phyloP scores from a whole-genome alignment of 2,888 invertebrate species.

The Pemphredon lugubris region DNA sequence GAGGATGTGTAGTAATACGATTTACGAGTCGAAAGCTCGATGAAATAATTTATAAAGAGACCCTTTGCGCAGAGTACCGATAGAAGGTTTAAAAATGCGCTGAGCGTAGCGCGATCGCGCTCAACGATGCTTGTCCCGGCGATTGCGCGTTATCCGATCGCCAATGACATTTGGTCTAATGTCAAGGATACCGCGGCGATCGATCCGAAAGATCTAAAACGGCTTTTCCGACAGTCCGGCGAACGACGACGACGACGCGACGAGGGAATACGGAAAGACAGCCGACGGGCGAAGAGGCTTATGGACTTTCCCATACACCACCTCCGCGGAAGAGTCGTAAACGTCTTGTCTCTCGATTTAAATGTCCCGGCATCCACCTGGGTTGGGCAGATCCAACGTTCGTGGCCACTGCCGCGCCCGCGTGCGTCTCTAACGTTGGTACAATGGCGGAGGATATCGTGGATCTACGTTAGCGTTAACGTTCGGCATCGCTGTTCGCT shows the following conservation, averaged over 20 bases:
- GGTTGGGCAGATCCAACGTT: slow-evolving; percentile 66
- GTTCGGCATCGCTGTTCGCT: no score
- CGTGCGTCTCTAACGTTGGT: slow-evolving; percentile 34
- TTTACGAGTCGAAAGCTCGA: no score
- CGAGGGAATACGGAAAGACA: neutral
- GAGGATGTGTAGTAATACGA: no score
- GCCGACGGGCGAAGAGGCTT: slow-evolving; percentile 42
- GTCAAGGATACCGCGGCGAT: slow-evolving; percentile 35
- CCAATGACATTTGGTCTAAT: slow-evolving; percentile 37
- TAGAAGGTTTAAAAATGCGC: no score
- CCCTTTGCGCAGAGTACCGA: no score
- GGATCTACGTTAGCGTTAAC: neutral
- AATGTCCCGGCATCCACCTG: slow-evolving; percentile 68
- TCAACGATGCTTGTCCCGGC: no score
- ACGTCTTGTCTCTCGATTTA: slow-evolving; percentile 70
- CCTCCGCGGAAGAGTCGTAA: slow-evolving; percentile 72
- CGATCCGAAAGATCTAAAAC: slow-evolving; percentile 17
- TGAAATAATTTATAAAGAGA: no score
- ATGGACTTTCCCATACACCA: slow-evolving; percentile 69
- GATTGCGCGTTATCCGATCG: no score
- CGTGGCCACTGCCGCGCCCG: slow-evolving; percentile 57
- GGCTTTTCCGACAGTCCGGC: slow-evolving; percentile 19
- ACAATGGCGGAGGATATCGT: neutral
- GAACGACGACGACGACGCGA: neutral
- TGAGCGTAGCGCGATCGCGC: no score